A percentile compares a stretch with the other conserved stretches of the same genome.
Conservation (phyloP, 64 coral and sea anemone genomes). For the Porites lutea region DNA sequence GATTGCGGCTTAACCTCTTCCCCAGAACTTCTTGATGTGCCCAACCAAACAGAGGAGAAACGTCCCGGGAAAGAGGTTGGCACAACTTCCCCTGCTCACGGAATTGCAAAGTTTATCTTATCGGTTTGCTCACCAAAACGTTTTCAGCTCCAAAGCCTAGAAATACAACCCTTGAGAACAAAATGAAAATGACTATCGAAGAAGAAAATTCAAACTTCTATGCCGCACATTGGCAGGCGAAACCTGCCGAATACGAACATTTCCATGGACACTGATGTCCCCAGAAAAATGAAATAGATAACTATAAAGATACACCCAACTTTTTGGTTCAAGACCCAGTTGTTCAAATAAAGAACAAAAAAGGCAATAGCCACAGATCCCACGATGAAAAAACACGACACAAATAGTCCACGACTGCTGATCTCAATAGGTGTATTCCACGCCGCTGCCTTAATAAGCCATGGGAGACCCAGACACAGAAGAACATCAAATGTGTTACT, state of each 20-base stretch:
- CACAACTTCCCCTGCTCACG: not conserved
- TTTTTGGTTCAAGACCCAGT: constrained; percentile 88
- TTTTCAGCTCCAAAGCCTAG: not conserved
- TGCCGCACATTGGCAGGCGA: constrained; percentile 86
- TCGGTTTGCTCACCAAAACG: not conserved
- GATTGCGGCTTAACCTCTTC: not conserved
- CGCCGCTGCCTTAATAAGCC: constrained; percentile 85
- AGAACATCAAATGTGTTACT: constrained; percentile 95
- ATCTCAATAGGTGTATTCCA: constrained; percentile 75
- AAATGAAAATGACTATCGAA: not conserved
- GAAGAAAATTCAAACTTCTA: constrained; percentile 38
- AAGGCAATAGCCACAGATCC: constrained; percentile 86
- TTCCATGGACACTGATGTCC: constrained; percentile 75
- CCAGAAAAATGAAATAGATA: constrained; percentile 86
- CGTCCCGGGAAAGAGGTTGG: not conserved
- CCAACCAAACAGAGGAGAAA: not conserved
- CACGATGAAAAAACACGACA: constrained; percentile 84
- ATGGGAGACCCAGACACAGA: constrained; percentile 88
- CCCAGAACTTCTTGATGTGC: not conserved
- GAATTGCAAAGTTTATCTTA: not conserved
- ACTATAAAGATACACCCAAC: constrained; percentile 81
- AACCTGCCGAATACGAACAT: constrained; percentile 64
- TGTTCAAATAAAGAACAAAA: constrained; percentile 73
- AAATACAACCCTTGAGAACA: not conserved
- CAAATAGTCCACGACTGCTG: constrained; percentile 83